Evolutionary conservation across 1,140 invertebrate genomes (phyloP).

Genomic region (Hesperophylax magnus): DNA sequence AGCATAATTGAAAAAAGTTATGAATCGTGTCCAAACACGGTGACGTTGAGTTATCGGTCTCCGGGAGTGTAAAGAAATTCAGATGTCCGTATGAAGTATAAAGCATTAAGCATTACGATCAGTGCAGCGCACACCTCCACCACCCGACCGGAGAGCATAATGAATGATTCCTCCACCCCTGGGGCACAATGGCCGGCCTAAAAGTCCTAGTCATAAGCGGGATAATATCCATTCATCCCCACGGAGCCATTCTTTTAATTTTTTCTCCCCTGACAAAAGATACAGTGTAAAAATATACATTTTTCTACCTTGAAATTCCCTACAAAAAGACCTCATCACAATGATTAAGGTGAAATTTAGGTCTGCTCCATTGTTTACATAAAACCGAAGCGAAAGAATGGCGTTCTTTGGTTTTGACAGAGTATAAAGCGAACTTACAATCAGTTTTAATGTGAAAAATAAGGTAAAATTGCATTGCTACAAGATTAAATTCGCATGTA

Average conservation of each 20-base stretch:
- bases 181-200: conserved; percentile 45
- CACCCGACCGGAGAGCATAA: conserved; percentile 23
- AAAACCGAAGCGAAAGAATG: conserved; percentile 51
- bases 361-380: conserved; percentile 54
- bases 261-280: conserved; percentile 51
- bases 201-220: conserved; percentile 39
- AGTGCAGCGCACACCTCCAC: neutral
- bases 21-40: conserved; percentile 25
- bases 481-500: neutral
- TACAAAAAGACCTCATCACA: conserved; percentile 56
- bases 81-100: neutral
- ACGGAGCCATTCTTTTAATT: conserved; percentile 52
- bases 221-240: conserved; percentile 55
- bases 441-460: conserved; percentile 5
- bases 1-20: conserved; percentile 11
- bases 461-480: neutral
- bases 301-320: conserved; percentile 53
- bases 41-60: conserved; percentile 25
- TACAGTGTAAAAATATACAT: conserved; percentile 56
- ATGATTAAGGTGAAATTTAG: conserved; percentile 57
- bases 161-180: conserved; percentile 47
- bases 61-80: conserved; percentile 3
- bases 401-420: conserved; percentile 34
- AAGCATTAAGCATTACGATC: conserved; percentile 18
- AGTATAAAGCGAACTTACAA: conserved; percentile 29